A percentile compares a stretch with the other conserved stretches of the same genome.
Evolutionary conservation across 2,888 invertebrate genomes (phyloP).

Genomic region (Drosophila multiciliata): DNA sequence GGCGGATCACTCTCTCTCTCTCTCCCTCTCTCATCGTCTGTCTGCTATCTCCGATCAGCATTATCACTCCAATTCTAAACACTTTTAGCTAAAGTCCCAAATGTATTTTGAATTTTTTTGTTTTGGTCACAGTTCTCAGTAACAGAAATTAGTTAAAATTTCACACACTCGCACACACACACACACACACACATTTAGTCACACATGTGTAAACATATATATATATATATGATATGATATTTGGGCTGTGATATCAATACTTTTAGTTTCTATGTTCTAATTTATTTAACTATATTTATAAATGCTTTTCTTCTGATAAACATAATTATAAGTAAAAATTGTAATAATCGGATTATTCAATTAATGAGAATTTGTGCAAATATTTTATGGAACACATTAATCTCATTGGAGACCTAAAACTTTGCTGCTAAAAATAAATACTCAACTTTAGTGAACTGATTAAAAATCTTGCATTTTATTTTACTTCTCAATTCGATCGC

Average conservation of each 20-base stretch:
- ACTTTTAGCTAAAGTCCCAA: constrained; percentile 12
- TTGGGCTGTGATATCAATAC: not conserved
- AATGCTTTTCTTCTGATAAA: not conserved
- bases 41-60: not conserved
- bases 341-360: not conserved
- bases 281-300: not conserved
- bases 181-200: not conserved
- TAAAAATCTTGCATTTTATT: not conserved
- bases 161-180: constrained; percentile 1
- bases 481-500: not conserved
- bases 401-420: not conserved
- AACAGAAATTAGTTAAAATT: constrained; percentile 43
- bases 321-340: too few species aligned
- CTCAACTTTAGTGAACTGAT: not conserved
- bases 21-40: not conserved
- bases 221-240: not conserved
- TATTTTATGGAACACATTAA: not conserved
- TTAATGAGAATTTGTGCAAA: not conserved
- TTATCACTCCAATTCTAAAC: constrained; percentile 2
- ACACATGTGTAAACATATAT: constrained; percentile 9
- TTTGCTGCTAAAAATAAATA: not conserved
- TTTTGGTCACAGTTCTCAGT: constrained; percentile 36
- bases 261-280: not conserved
- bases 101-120: constrained; percentile 18
- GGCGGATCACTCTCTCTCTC: constrained; percentile 6